Base-by-base conservation (phyloP, 1,140 invertebrate species). In the Drosophila fuyamai region DNA sequence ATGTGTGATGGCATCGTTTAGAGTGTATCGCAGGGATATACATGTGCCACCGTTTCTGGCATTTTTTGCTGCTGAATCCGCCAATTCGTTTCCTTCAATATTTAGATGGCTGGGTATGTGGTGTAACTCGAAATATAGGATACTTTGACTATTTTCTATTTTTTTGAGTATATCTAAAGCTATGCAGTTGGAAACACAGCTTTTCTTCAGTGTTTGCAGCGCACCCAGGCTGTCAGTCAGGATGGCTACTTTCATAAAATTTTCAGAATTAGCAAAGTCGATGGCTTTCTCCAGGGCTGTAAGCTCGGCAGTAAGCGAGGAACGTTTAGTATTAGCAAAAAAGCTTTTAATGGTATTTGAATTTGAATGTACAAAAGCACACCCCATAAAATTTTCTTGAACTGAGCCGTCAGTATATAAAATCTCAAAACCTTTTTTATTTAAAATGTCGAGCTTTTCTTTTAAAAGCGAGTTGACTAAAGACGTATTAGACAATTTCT, bases 81-180 rank as follows among this genome's bases (percentile, higher is more conserved):
- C 40, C 40, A 41, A n/a, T 41, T 41, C 40, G 13, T 41, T 41
- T 41, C 40, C 40, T 41, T 41, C 40, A 6, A 41, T 41, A 41
- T 41, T 41, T n/a, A 41, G 40, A 23, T 41, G 40, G 40, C 40
- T 41, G 4, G 40, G 40, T 41, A 41, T 41, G 40, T 41, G 40
- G 12, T 41, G 40, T n/a, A 41, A 41, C 13, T 41, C 40, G 40
- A 41, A 6, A 41, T 41, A 41, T 41, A 41, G 40, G 40, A 41
- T 41, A 41, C 40, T 41, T 41, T 41, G 40, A 41, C 40, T 41
- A n/a, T 41, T 41, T 41, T 41, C 40, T 41, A 41, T 41, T 41
- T 41, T n/a, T 41, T 41, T 41, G 13, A 41, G 13, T n/a, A 41
- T 41, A 4, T 41, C 40, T 41, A 41, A 41, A 5, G 40, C 40